phyloP scores from a whole-genome alignment of 2,888 invertebrate genomes.

The Acanthoscelides obtectus region DNA sequence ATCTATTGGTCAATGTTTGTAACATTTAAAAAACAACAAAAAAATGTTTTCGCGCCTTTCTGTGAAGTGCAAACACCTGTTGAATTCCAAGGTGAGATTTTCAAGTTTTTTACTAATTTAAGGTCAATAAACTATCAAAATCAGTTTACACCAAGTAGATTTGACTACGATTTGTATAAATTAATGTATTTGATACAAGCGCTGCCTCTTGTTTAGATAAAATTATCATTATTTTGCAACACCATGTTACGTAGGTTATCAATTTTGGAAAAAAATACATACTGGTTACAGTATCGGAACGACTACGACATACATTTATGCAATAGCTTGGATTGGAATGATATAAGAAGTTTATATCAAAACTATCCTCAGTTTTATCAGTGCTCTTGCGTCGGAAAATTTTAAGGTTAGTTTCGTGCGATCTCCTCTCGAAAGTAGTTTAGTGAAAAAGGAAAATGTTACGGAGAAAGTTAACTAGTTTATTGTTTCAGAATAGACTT shows the following conservation, averaged over 20 bases:
- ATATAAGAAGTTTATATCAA: neutral
- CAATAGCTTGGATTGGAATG: neutral
- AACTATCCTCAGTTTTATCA: neutral
- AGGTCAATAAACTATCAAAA: neutral
- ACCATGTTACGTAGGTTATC: neutral
- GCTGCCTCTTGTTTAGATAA: neutral
- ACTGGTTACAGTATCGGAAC: neutral
- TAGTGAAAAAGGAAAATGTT: neutral
- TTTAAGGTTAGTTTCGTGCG: neutral
- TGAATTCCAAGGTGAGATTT: neutral
- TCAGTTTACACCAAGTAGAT: neutral
- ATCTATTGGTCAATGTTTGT: neutral
- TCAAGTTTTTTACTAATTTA: neutral
- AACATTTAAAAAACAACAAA: neutral
- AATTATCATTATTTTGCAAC: neutral
- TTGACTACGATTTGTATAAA: neutral
- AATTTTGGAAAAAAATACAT: neutral
- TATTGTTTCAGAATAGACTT: neutral
- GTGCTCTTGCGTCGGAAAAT: neutral
- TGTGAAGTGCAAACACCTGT: neutral
- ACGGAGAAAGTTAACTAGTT: neutral
- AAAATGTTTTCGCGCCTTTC: neutral
- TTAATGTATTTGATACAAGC: neutral
- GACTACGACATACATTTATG: neutral
- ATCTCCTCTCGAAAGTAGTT: neutral